phyloP scores from a whole-genome alignment of 2,888 invertebrate genomes.

The Belgica antarctica region DNA sequence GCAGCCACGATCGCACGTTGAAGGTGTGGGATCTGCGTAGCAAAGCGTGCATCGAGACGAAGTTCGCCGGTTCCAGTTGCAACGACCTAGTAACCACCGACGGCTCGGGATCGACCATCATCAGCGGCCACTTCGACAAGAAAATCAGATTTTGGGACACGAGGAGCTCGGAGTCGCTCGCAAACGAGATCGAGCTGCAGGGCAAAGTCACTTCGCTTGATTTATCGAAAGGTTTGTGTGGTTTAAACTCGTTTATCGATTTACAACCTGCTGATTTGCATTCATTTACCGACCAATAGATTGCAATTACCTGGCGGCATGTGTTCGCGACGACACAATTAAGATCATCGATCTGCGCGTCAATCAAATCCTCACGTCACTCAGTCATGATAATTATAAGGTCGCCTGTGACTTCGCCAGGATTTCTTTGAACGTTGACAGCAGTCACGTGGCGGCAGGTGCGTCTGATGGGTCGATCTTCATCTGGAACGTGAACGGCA shows the following conservation, averaged over 20 bases:
- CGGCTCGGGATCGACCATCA: slow-evolving; percentile 81
- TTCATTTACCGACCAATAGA: slow-evolving; percentile 74
- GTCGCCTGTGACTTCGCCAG: slow-evolving; percentile 93
- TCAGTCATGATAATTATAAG: slow-evolving; percentile 94
- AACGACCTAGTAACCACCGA: slow-evolving; percentile 93
- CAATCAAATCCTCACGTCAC: slow-evolving; percentile 86
- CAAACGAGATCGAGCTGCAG: slow-evolving; percentile 82
- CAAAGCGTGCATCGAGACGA: slow-evolving; percentile 87
- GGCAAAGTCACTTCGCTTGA: slow-evolving; percentile 95
- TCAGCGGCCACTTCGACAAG: slow-evolving; percentile 98
- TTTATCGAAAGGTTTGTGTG: slow-evolving; percentile 74
- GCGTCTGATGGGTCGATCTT: slow-evolving; percentile 87
- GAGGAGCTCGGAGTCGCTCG: slow-evolving; percentile 72
- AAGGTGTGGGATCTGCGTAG: slow-evolving; percentile 98
- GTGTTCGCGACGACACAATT: slow-evolving; percentile 92
- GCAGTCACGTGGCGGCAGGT: slow-evolving; percentile 84
- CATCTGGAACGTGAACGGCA: slow-evolving; percentile 82
- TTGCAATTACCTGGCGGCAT: slow-evolving; percentile 83
- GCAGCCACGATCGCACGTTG: slow-evolving; percentile 95
- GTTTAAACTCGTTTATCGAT: slow-evolving; percentile 21
- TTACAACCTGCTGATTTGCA: slow-evolving; percentile 45
- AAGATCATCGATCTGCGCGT: slow-evolving; percentile 91
- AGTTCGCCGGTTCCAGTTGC: slow-evolving; percentile 94
- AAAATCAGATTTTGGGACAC: slow-evolving; percentile 97
- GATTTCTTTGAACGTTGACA: slow-evolving; percentile 89